A percentile compares a stretch with the other conserved stretches of the same genome.
phyloP scores from a whole-genome alignment of 2,113 vertebrate genomes.

The Melanerpes formicivorus region DNA sequence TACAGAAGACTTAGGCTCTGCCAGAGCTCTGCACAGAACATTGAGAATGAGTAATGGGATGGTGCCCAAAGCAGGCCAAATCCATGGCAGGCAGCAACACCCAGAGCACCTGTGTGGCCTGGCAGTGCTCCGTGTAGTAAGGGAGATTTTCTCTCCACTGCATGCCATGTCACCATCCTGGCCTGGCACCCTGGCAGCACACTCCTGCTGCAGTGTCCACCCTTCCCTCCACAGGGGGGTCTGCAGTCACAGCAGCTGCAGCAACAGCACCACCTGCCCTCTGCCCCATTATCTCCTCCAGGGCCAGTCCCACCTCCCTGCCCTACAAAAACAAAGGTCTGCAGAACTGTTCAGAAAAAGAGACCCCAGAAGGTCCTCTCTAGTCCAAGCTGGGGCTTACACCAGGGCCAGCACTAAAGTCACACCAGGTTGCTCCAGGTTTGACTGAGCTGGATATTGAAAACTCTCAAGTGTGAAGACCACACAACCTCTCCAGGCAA shows the following conservation, averaged over 20 bases:
- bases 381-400: not conserved
- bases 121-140: rapidly evolving
- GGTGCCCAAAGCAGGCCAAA: not conserved
- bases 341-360: not conserved
- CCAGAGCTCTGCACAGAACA: not conserved
- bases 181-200: not conserved
- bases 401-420: not conserved
- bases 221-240: not conserved
- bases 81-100: not conserved
- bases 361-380: not conserved
- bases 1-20: not conserved
- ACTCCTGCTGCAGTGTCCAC: not conserved
- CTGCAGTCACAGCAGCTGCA: not conserved
- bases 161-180: not conserved
- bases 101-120: rapidly evolving
- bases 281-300: not conserved
- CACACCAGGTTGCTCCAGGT: not conserved
- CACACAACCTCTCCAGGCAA: not conserved
- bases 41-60: not conserved
- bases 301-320: not conserved
- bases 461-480: not conserved
- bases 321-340: not conserved
- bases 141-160: not conserved
- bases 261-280: too few species aligned
- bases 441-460: not conserved